A percentile compares a stretch with the other conserved stretches of the same genome.
Evolutionary conservation across 1,140 invertebrate genomes (phyloP).

Genomic region (Dermatophagoides farinae): DNA sequence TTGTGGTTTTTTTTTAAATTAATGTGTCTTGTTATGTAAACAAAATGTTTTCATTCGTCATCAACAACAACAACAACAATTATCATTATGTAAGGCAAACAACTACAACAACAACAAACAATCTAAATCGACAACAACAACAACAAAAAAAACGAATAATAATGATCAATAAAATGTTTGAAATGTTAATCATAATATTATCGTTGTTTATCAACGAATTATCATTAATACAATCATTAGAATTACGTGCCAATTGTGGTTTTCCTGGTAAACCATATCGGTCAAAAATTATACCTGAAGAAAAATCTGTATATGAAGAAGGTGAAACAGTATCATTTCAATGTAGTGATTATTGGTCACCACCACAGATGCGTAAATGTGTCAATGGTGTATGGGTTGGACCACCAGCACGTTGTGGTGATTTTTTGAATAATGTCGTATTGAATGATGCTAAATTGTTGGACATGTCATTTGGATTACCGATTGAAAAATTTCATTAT

Average conservation of each 20-base stretch:
- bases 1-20: too few relatives aligned
- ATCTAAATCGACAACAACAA: too few relatives aligned
- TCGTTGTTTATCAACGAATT: not conserved
- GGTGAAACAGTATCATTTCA: slow-evolving; percentile 2
- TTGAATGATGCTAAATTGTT: not conserved
- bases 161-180: not conserved
- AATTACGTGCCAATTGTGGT: slow-evolving; percentile 5
- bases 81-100: too few relatives aligned
- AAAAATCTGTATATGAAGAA: not conserved
- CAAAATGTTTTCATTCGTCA: too few relatives aligned
- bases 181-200: not conserved
- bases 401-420: slow-evolving; percentile 4
- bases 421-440: not conserved
- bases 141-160: too few relatives aligned
- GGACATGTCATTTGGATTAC: not conserved
- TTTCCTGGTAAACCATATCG: slow-evolving; percentile 10
- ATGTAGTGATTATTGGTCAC: slow-evolving; percentile 1
- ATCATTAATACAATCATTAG: not conserved
- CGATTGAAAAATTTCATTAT: not conserved
- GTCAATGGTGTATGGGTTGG: slow-evolving; percentile 6
- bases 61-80: too few relatives aligned
- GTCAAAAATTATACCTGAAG: slow-evolving; percentile 1
- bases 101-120: too few relatives aligned
- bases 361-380: not conserved
- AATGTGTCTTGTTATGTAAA: too few relatives aligned